Evolutionary conservation across 1,140 invertebrate species (phyloP), one percentile per base, ranked within the genome.

Genomic region (Spodoptera frugiperda): DNA sequence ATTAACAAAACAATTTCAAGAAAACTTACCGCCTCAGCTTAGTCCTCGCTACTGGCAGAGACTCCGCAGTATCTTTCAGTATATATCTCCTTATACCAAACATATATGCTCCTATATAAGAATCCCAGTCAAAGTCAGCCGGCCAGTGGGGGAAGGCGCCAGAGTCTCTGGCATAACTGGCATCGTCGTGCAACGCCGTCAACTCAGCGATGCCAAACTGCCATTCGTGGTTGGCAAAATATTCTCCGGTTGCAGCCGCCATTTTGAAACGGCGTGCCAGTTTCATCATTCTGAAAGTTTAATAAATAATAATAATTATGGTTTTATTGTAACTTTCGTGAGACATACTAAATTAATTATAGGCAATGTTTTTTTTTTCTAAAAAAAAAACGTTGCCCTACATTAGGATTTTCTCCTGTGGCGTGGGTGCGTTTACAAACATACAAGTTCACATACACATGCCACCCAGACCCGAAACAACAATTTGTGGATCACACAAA

Each of bases 201-300:
- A 98, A 95, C 84, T 98, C 98, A 1, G 96, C 94, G 21, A 96
- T 96, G 14, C 95, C 94, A 86, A 99, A 99, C 51, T 96, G 94
- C 98, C 98, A 99, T 84, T 99, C 96, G 83, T 97, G 96, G 5
- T 97, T 96, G 0, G 98, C 97, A 86, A 99, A 99, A 89, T 97
- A 99, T 88, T 98, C 96, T 0, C 98, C 96, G 0, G 96, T 96
- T 17, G 96, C 94, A 0, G 97, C 96, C 0, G 97, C 97, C 83
- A 96, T 96, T 83, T 97, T 96, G 76, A 98, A 96, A 78, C 97
- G 96, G 51, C 96, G 96, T 21, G 97, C 96, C 14, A 98, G 95
- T 89, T 97, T 97, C 84, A 98, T 95, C 96, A 98, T 97, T 82
- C 97, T 98, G 84, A 83, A 46, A 92, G 93, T 57, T 49, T 15